Evolutionary conservation across 2,113 vertebrate genomes (phyloP).

Genomic region (Aphyosemion australe): DNA sequence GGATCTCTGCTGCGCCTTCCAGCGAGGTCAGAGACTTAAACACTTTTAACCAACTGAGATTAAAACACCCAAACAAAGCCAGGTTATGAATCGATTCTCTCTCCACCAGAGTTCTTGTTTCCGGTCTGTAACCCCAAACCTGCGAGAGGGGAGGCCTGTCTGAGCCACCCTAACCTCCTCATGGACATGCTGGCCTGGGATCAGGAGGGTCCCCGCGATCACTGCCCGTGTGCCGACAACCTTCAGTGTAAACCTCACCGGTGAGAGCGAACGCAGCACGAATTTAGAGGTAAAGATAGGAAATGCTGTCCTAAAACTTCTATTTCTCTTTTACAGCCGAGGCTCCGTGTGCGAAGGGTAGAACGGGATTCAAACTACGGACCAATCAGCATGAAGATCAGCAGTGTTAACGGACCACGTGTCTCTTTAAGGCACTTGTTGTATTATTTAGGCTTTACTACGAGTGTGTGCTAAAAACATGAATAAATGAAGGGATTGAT

Average conservation of each 20-base stretch:
- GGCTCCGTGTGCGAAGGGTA: constrained; percentile 63
- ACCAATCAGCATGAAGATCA: background rate
- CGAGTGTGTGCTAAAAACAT: constrained; percentile 16
- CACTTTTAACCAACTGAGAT: too few relatives aligned
- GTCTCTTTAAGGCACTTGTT: constrained; percentile 17
- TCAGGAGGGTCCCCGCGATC: constrained; percentile 84
- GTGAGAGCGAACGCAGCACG: constrained; percentile 68
- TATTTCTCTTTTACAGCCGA: constrained; percentile 46
- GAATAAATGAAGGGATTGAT: constrained; percentile 35
- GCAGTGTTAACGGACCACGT: background rate
- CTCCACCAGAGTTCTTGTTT: constrained; percentile 84
- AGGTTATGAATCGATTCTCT: background rate
- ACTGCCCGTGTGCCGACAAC: constrained; percentile 85
- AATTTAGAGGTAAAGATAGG: rapidly evolving
- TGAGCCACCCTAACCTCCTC: constrained; percentile 81
- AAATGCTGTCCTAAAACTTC: background rate
- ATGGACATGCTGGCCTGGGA: constrained; percentile 93
- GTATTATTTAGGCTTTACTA: constrained; percentile 40
- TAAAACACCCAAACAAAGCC: too few relatives aligned
- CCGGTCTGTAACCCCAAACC: constrained; percentile 89
- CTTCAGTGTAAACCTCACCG: constrained; percentile 85
- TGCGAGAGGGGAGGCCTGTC: constrained; percentile 82
- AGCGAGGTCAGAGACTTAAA: constrained; percentile 78
- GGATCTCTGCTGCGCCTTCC: constrained; percentile 89
- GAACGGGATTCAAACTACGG: constrained; percentile 5